Conservation (phyloP, 2,797 vertebrate genomes). For the Fundulus diaphanus region DNA sequence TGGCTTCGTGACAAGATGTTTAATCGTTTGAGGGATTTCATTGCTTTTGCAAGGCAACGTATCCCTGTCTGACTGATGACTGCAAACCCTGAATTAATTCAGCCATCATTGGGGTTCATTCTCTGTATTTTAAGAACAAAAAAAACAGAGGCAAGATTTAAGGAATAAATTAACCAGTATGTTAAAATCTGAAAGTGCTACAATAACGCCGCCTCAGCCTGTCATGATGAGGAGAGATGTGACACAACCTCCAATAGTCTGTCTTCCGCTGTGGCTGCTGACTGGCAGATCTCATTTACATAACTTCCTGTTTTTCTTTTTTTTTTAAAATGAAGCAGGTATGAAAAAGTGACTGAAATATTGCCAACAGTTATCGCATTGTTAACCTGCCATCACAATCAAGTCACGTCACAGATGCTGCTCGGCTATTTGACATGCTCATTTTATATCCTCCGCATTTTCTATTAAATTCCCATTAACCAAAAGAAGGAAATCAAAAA, state of each 20-base stretch:
- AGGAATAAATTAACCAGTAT: slow-evolving; percentile 1
- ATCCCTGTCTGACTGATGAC: not conserved
- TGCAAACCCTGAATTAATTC: not conserved
- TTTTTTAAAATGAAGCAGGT: not conserved
- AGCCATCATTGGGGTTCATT: not conserved
- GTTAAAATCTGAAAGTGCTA: not conserved
- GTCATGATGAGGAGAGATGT: not conserved
- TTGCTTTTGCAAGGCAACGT: not conserved
- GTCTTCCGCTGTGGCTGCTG: not conserved
- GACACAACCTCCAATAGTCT: not conserved
- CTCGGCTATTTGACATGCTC: not conserved
- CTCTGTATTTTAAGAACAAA: not conserved
- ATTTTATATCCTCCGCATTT: not conserved
- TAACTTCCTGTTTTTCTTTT: slow-evolving; percentile 6
- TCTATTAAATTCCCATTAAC: not conserved
- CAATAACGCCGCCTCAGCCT: not conserved
- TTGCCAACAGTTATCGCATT: slow-evolving; percentile 3
- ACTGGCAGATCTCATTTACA: slow-evolving; percentile 8
- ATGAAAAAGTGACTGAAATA: slow-evolving; percentile 9
- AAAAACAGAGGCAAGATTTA: not conserved
- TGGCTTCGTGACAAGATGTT: not conserved
- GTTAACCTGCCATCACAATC: slow-evolving; percentile 1
- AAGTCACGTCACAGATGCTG: not conserved
- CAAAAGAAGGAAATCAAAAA: not conserved
- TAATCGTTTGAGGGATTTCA: not conserved